These are phyloP conservation scores for Otus scops DNA, from an alignment of 2,797 vertebrate genomes.

Conservation along the genomic window DNA sequence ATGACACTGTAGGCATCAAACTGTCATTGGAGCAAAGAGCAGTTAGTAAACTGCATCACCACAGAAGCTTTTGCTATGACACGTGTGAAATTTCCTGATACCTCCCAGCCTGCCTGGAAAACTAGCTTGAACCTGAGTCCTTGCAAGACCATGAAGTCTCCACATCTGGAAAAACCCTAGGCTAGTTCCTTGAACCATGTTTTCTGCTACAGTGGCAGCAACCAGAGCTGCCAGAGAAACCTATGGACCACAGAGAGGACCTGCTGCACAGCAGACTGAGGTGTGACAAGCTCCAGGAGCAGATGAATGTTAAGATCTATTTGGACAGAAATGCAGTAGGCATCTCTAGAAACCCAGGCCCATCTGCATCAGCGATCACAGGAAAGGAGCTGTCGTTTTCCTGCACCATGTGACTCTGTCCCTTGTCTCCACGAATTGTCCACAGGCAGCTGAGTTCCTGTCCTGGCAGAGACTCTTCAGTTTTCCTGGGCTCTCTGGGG, in stretches of 20 bases:
- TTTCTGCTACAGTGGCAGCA: background rate
- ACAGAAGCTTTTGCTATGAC: background rate
- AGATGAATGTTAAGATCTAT: background rate
- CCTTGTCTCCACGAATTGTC: background rate
- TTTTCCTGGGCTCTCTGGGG: background rate
- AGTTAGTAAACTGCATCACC: background rate
- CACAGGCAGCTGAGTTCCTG: background rate
- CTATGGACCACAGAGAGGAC: rapidly evolving
- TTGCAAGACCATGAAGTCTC: background rate
- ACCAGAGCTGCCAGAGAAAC: background rate
- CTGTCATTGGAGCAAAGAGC: background rate
- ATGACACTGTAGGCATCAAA: background rate
- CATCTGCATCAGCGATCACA: background rate
- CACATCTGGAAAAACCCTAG: background rate
- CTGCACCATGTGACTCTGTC: background rate
- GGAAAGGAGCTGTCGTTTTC: background rate
- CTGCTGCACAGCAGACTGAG: background rate
- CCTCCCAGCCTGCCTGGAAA: background rate
- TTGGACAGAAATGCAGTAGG: background rate
- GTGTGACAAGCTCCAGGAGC: background rate
- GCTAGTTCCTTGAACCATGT: rapidly evolving
- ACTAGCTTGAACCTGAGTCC: background rate
- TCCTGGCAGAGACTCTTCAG: background rate
- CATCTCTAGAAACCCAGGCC: background rate
- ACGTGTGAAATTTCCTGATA: background rate